phyloP scores from a whole-genome alignment of 2,888 invertebrate genomes.

The Drosophila barbarae region DNA sequence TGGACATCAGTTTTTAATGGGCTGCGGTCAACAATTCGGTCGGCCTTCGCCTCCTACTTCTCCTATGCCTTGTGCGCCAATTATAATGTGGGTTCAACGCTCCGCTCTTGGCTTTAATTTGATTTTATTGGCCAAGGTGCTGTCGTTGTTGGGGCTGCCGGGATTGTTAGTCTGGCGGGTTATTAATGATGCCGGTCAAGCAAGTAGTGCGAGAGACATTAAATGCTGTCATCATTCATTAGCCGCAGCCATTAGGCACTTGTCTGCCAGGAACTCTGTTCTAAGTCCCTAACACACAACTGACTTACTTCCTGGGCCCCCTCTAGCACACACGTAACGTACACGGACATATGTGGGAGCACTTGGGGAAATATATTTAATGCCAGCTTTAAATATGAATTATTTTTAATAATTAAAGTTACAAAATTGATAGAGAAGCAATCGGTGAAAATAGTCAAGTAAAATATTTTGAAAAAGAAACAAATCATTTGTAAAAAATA shows the following conservation, averaged over 20 bases:
- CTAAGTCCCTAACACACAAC: conserved; percentile 51
- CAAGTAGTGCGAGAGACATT: conserved; percentile 37
- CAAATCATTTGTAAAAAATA: not conserved
- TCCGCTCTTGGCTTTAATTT: conserved; percentile 54
- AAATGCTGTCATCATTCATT: conserved; percentile 74
- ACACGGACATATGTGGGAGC: conserved; percentile 10
- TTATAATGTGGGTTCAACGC: conserved; percentile 27
- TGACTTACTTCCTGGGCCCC: conserved; percentile 49
- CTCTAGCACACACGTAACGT: conserved; percentile 1
- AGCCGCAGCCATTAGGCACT: conserved; percentile 60
- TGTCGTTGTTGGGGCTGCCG: conserved; percentile 29
- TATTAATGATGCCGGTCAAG: conserved; percentile 55
- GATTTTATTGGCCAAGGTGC: conserved; percentile 62
- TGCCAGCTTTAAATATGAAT: not conserved
- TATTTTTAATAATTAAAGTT: not conserved
- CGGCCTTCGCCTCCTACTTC: not conserved
- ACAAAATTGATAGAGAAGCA: no score
- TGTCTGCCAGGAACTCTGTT: conserved; percentile 54
- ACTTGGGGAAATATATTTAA: conserved; percentile 15
- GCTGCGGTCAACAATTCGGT: conserved; percentile 56
- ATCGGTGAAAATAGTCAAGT: not conserved
- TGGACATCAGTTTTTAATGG: conserved; percentile 55
- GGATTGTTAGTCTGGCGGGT: conserved; percentile 33
- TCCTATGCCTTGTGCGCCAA: conserved; percentile 15
- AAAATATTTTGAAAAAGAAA: no score